Conservation (phyloP, 2,888 invertebrate species). For the Heliconius ismenius region DNA sequence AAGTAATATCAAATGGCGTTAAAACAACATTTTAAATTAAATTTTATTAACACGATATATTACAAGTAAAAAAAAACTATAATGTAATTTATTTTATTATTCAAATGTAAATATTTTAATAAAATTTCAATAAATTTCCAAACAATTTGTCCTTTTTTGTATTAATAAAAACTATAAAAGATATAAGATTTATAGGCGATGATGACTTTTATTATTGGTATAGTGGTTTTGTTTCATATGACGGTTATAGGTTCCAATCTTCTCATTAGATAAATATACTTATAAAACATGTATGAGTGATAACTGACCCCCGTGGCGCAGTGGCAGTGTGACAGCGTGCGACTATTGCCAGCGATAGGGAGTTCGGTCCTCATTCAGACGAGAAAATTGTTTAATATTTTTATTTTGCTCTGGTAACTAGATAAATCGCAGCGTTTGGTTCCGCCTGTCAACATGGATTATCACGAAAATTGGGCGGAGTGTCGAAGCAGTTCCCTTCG, state of each 20-base stretch:
- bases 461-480: neutral
- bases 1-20: neutral
- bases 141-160: neutral
- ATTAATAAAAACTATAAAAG: neutral
- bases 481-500: neutral
- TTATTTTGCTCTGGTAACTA: no score
- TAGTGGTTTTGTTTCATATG: neutral
- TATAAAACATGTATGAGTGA: no score
- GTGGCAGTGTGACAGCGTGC: no score
- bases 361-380: no score
- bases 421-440: neutral
- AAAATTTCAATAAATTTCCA: neutral
- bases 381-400: no score
- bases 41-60: neutral
- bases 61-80: neutral
- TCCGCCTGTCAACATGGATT: neutral
- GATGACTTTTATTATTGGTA: neutral
- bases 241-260: neutral
- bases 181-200: neutral
- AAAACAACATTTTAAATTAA: conserved; percentile 1
- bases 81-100: conserved; percentile 5
- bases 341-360: no score
- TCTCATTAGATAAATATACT: no score
- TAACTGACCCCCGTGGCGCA: no score
- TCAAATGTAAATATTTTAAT: conserved; percentile 1